A percentile compares a stretch with the other conserved stretches of the same genome.
These are phyloP conservation scores for Falco cherrug DNA, from an alignment of 2,797 vertebrate genomes.

Conservation along the genomic window DNA sequence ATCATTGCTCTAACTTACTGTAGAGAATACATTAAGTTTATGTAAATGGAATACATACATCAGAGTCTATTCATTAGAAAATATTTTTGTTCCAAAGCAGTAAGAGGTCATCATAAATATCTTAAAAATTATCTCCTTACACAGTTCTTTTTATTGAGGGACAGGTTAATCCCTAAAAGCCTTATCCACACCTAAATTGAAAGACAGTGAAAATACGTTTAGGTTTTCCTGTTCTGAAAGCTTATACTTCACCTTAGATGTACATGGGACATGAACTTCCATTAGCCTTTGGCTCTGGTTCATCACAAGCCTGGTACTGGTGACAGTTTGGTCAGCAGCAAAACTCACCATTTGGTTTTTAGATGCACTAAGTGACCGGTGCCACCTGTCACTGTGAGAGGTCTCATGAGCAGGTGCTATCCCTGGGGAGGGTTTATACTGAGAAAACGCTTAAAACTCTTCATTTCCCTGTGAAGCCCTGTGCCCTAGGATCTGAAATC, in stretches of 20 bases:
- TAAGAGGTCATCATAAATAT: not conserved
- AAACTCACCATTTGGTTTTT: not conserved
- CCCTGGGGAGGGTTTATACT: not conserved
- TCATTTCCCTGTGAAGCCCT: not conserved
- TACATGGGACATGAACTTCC: fast-evolving
- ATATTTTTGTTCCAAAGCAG: not conserved
- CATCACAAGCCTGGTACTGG: not conserved
- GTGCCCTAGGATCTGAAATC: not conserved
- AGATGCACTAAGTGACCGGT: fast-evolving
- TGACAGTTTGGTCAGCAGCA: not conserved
- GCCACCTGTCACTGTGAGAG: not conserved
- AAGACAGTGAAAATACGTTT: not conserved
- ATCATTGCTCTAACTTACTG: not conserved
- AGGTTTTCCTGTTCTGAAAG: not conserved
- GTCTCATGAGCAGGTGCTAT: not conserved
- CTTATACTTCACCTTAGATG: not conserved
- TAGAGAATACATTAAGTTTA: not conserved
- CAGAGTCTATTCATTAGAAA: not conserved
- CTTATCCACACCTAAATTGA: not conserved
- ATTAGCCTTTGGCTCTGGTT: not conserved
- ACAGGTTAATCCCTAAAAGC: not conserved
- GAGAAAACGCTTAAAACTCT: not conserved
- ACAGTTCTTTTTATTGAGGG: not conserved
- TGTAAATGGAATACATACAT: not conserved
- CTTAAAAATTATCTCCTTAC: not conserved